Conservation (phyloP, 2,797 vertebrate genomes). For the Sus cebifrons region DNA sequence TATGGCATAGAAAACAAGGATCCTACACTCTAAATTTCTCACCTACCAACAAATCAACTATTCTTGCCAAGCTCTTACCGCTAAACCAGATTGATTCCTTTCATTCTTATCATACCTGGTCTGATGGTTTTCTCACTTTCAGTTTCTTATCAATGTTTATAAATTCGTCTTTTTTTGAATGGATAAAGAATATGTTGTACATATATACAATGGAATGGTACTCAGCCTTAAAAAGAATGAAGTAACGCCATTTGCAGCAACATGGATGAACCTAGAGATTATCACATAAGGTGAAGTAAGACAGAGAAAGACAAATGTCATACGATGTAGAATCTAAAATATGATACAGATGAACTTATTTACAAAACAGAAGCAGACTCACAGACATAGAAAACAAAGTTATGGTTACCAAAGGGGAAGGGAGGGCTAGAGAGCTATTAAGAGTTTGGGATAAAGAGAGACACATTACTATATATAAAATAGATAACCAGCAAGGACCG, state of each 20-base stretch:
- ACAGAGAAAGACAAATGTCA: neutral
- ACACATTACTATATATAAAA: neutral
- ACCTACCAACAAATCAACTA: neutral
- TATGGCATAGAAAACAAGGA: neutral
- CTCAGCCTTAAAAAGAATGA: neutral
- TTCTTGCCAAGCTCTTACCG: neutral
- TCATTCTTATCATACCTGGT: neutral
- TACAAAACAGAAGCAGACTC: neutral
- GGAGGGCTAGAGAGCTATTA: neutral
- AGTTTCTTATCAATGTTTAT: neutral
- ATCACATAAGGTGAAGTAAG: neutral
- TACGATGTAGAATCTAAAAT: neutral
- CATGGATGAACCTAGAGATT: neutral
- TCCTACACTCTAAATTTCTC: neutral
- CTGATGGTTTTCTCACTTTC: neutral
- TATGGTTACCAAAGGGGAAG: neutral
- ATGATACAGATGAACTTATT: neutral
- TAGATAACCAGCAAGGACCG: neutral
- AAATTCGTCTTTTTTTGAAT: neutral
- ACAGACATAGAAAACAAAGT: neutral
- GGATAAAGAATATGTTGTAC: neutral
- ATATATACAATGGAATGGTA: neutral
- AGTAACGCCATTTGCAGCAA: neutral
- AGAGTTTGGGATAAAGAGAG: neutral
- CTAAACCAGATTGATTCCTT: neutral